Evolutionary conservation across 2,888 invertebrate genomes (phyloP).

Genomic region (Tenthredo distinguenda): DNA sequence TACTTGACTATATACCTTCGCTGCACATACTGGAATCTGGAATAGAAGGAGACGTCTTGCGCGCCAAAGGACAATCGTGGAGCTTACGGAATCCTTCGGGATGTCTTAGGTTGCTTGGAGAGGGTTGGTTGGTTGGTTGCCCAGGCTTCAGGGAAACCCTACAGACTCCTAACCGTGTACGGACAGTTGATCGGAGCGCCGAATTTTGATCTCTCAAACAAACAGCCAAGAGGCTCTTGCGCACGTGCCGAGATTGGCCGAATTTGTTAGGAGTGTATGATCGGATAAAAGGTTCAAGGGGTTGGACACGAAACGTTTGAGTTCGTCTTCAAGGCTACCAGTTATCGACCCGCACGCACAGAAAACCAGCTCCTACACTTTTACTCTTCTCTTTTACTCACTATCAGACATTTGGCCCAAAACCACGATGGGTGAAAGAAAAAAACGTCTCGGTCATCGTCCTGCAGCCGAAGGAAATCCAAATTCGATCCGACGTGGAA

Average conservation of each 20-base stretch:
- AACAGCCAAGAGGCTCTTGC: conserved; percentile 44
- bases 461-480: neutral
- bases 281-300: conserved; percentile 42
- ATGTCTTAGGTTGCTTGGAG: neutral
- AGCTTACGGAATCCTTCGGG: conserved; percentile 6
- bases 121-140: conserved; percentile 15
- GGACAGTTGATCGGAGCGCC: neutral
- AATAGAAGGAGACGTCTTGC: neutral
- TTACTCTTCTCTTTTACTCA: neutral
- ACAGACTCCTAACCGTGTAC: neutral
- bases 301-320: conserved; percentile 33
- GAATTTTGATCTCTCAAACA: conserved; percentile 44
- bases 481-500: neutral
- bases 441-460: neutral
- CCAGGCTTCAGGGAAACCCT: conserved; percentile 6
- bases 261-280: conserved; percentile 46
- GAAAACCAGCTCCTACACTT: conserved; percentile 1
- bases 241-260: conserved; percentile 40
- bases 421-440: neutral
- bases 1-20: neutral
- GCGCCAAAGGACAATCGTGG: conserved; percentile 16
- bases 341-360: neutral
- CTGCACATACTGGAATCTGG: neutral
- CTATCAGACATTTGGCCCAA: neutral
- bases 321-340: conserved; percentile 17